These are phyloP conservation scores for Synergus laeviventris DNA, from an alignment of 2,888 invertebrate genomes.

Conservation along the genomic window DNA sequence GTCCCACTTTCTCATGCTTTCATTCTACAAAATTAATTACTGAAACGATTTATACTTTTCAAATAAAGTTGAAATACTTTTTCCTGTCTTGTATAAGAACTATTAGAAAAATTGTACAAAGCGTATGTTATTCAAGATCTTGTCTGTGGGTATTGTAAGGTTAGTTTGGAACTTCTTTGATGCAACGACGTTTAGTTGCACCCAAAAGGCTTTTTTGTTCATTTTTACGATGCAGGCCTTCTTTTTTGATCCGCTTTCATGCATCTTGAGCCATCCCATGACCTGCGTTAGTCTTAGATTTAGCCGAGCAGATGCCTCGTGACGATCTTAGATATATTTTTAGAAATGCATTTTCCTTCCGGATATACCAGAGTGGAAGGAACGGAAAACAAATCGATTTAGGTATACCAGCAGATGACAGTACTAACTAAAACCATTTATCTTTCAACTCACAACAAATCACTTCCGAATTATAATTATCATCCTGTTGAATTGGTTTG, in stretches of 20 bases:
- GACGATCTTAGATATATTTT: constrained; percentile 52
- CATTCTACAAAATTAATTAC: neutral
- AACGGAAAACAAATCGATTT: constrained; percentile 32
- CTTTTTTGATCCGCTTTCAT: constrained; percentile 45
- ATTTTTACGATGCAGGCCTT: constrained; percentile 49
- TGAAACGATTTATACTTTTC: neutral
- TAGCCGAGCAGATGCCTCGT: constrained; percentile 52
- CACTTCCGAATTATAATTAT: constrained; percentile 22
- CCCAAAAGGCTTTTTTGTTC: constrained; percentile 45
- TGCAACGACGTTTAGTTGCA: constrained; percentile 7
- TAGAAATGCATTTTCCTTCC: constrained; percentile 46
- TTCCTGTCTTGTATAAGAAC: no score
- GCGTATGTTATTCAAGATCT: neutral
- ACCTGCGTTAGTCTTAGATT: constrained; percentile 41
- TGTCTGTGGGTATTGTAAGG: neutral
- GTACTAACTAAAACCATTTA: constrained; percentile 24
- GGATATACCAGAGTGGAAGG: constrained; percentile 46
- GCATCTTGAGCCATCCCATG: constrained; percentile 30
- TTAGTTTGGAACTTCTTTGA: neutral
- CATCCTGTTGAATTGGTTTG: neutral
- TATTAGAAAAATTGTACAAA: neutral
- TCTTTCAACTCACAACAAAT: constrained; percentile 11
- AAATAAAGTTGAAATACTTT: no score
- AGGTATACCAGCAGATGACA: constrained; percentile 32
- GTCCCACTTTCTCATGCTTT: neutral